These are phyloP conservation scores for Melanerpes aurifrons DNA, from an alignment of 2,113 vertebrate genomes.

Conservation along the genomic window DNA sequence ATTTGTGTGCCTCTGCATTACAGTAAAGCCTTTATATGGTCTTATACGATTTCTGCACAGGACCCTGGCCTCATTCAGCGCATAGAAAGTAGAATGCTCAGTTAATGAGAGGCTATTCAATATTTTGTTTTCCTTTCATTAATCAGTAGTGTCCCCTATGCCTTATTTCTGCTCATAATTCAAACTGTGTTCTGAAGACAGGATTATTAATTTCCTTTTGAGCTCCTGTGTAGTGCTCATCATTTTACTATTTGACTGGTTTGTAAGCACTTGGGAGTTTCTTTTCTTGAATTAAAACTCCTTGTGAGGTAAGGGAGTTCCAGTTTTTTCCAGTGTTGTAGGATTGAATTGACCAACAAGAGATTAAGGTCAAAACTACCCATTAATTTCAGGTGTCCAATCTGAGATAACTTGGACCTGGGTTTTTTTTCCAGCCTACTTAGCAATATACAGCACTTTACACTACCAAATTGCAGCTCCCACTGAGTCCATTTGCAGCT, in stretches of 20 bases:
- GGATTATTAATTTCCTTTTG: conserved; percentile 62
- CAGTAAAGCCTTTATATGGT: background rate
- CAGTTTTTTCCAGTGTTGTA: background rate
- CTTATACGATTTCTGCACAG: background rate
- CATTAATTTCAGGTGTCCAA: conserved; percentile 26
- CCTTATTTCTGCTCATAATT: conserved; percentile 40
- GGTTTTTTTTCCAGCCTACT: background rate
- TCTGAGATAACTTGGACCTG: background rate
- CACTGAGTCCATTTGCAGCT: conserved; percentile 51
- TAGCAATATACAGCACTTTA: conserved; percentile 24
- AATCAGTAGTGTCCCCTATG: conserved; percentile 39
- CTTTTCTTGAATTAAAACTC: conserved; percentile 12
- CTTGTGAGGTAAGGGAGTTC: background rate
- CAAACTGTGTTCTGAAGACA: conserved; percentile 1
- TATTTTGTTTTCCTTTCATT: conserved; percentile 61
- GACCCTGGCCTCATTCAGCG: conserved; percentile 7
- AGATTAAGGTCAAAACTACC: conserved; percentile 22
- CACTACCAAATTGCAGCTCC: conserved; percentile 31
- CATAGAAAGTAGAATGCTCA: background rate
- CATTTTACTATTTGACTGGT: conserved; percentile 17
- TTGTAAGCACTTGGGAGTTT: background rate
- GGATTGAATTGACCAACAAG: background rate
- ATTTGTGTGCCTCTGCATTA: background rate
- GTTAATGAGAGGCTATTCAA: conserved; percentile 46
- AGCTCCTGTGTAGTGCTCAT: conserved; percentile 30